Percentiles rank a stretch among this genome's conserved stretches.
Conservation (phyloP, 2,113 vertebrate species). For the Podarcis raffonei region DNA sequence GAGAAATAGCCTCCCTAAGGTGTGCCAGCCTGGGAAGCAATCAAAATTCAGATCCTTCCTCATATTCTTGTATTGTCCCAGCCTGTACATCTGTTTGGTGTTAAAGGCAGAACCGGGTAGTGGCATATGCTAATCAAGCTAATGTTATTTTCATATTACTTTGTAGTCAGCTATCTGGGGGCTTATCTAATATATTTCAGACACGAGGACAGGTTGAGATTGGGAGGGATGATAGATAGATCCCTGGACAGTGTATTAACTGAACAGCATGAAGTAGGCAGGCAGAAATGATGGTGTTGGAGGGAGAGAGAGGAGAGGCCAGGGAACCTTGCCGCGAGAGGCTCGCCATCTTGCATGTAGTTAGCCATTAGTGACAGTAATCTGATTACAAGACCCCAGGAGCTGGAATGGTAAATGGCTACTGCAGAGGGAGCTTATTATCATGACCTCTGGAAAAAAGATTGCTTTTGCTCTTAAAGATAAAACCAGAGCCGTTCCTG, state of each 20-base stretch:
- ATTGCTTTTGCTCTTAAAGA: not conserved
- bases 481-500: not conserved
- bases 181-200: not conserved
- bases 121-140: fast-evolving
- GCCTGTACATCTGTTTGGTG: not conserved
- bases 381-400: slow-evolving; percentile 11
- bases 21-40: not conserved
- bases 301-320: not conserved
- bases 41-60: not conserved
- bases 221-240: not conserved
- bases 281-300: fast-evolving
- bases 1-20: not conserved
- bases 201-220: not conserved
- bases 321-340: not conserved
- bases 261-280: not conserved
- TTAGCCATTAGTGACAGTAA: slow-evolving; percentile 14
- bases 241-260: not conserved
- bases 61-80: not conserved
- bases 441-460: not conserved
- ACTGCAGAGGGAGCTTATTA: not conserved
- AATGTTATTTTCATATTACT: not conserved
- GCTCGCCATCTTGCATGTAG: fast-evolving
- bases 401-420: slow-evolving; percentile 11
- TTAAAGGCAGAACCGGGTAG: not conserved
- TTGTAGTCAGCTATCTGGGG: not conserved